A percentile compares a stretch with the other conserved stretches of the same genome.
Conservation (phyloP, 2,113 vertebrate genomes). For the Saimiri boliviensis region DNA sequence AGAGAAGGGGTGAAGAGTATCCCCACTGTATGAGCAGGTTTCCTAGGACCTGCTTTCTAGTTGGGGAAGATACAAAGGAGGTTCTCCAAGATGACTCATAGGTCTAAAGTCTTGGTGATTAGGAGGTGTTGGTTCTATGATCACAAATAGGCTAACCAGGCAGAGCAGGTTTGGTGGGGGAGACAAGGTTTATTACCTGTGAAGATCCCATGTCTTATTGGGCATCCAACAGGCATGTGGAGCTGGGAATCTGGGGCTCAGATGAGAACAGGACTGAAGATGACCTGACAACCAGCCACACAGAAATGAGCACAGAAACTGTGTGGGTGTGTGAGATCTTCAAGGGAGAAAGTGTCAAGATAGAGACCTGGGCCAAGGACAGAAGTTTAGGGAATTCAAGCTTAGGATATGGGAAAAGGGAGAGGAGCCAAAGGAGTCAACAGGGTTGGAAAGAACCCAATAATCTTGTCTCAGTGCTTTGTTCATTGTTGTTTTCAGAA, state of each 20-base stretch:
- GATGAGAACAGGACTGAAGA: background rate
- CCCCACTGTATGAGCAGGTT: background rate
- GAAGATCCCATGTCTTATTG: background rate
- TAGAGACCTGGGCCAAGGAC: background rate
- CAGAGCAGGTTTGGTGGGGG: slow-evolving; percentile 10
- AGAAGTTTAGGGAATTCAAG: background rate
- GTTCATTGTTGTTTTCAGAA: background rate
- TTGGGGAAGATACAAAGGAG: background rate
- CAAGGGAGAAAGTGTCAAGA: background rate
- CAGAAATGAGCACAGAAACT: background rate
- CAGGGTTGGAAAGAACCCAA: background rate
- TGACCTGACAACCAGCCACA: background rate
- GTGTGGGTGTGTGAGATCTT: background rate
- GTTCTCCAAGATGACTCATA: background rate
- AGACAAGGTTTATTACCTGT: background rate
- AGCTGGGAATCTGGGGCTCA: background rate
- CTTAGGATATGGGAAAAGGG: background rate
- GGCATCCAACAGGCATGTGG: background rate
- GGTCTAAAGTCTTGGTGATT: slow-evolving; percentile 18
- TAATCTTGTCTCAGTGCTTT: background rate
- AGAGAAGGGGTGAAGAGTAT: background rate
- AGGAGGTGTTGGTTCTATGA: background rate
- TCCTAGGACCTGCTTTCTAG: background rate
- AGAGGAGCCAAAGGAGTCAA: background rate
- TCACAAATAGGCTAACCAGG: slow-evolving; percentile 38